A percentile compares a stretch with the other conserved stretches of the same genome.
These are phyloP conservation scores for Hypomecis punctinalis DNA, from an alignment of 2,888 invertebrate species.

Conservation along the genomic window DNA sequence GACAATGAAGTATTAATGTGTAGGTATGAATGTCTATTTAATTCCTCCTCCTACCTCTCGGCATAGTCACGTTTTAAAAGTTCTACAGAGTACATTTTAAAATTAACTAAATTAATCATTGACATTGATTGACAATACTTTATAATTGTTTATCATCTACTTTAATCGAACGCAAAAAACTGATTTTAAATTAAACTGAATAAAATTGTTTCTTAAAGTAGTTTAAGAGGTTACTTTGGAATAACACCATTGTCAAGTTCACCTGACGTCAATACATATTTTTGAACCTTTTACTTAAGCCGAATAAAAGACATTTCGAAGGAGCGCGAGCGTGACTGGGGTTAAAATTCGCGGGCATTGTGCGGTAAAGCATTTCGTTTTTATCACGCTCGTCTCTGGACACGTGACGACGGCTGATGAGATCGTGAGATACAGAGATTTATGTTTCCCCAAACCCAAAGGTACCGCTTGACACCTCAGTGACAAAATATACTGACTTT, in stretches of 20 bases:
- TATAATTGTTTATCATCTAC: no score
- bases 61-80: no score
- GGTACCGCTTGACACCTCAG: slow-evolving; percentile 52
- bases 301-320: slow-evolving; percentile 57
- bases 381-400: slow-evolving; percentile 57
- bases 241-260: neutral
- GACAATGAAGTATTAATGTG: no score
- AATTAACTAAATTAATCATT: no score
- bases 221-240: no score
- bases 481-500: slow-evolving; percentile 54
- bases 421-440: slow-evolving; percentile 54
- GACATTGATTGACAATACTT: no score
- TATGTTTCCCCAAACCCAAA: slow-evolving; percentile 58
- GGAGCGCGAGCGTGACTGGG: slow-evolving; percentile 68
- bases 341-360: slow-evolving; percentile 58
- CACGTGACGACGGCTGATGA: slow-evolving; percentile 39
- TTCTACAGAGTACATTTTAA: no score
- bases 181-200: no score
- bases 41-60: no score
- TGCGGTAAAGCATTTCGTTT: slow-evolving; percentile 60
- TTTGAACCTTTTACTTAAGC: slow-evolving; percentile 56
- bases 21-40: no score
- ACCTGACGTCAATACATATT: slow-evolving; percentile 4
- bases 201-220: no score
- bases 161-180: no score